Base-by-base conservation (phyloP, 2,797 vertebrate genomes). In the Uromys caudimaculatus region DNA sequence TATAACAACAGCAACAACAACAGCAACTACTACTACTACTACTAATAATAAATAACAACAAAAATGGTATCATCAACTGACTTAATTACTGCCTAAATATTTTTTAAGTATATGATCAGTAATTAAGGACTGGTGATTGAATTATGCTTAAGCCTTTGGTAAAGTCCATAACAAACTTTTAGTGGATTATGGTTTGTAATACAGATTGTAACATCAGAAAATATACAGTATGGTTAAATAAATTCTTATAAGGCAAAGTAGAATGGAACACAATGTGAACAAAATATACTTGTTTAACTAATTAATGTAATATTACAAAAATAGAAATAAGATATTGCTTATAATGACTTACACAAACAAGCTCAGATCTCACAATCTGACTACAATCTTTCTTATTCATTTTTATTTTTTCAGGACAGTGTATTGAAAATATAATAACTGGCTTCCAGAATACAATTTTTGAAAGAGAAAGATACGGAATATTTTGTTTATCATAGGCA, bases 121-220 rank as follows among this genome's bases (percentile, higher is more conserved):
- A 78, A 71, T 13, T 78, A 29, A 58, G 3, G 9, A 6, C 56
- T 56, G 6, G 13, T 71, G 9, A n/a, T n/a, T 78, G 14, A 47
- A 67, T 24, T 50, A 32, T 23, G 3, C 12, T 81, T 38, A 32
- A 58, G 1, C 23, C 29, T 56, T 54, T 90, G 44, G 8, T 89
- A 89, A 79, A 7, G n/a, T 54, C 21, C 5, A 32, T 56, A 47
- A 12, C 27, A 47, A 11, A 19, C 8, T 23, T 64, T 67, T 81
- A 10, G 7, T 82, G 10, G 16, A 27, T 21, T 27, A 41, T 0
- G 0, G 9, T 24, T 35, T 2, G 4, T 58, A 12, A n/a, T 38
- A 19, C 67, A 56, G 23, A 73, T 21, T 29, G 21, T 24, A n/a
- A 10, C 1, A 27, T 54, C 3, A 71, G n/a, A 87, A 71, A 86